Base-by-base conservation (phyloP, 2,113 vertebrate species). In the Amazona guildingii region DNA sequence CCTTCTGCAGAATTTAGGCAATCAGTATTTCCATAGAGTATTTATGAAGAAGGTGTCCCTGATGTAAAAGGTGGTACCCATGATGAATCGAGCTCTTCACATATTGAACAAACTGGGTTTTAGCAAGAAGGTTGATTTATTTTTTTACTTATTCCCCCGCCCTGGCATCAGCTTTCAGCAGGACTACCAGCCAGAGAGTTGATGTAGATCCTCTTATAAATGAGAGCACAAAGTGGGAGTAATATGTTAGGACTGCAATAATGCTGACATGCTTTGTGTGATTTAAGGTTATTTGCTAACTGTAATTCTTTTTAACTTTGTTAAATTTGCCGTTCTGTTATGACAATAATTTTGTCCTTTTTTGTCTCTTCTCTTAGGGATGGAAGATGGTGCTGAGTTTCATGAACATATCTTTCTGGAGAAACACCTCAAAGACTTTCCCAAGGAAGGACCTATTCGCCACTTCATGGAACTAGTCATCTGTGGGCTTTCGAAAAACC, bases 401-500 rank as follows among this genome's bases (percentile, higher is more conserved):
- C 98, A 99, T 69, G 99, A 99, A 88, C 99, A 99, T 39, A 89
- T 99, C 95, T 99, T 99, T 98, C 97, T 99, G 92, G 99, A 99
- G 57, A 98, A 98, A 84, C 97, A 99, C 94, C 96, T 99, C 11
- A 94, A 98, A 90, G 98, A 97, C 64, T 99, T 99, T 91, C 99
- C 99, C 59, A 97, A 94, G 63, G 97, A 98, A 86, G 99, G 99
- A 77, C 99, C 99, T 15, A 97, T 99, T 93, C 98, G 98, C 61
- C 99, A 99, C 97, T 99, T 99, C 97, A 99, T 99, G 99, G 99
- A 99, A 83, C 98, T 99, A 1, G 99, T 99, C 46, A 96, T 99
- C 79, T 98, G 98, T 16, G 99, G 99, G 72, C 98, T 99, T 88
- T 98, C 98, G 1, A 99, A 97, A 97, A 99, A 99, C 93, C 99